phyloP scores from a whole-genome alignment of 2,113 vertebrate species.

The Anguilla rostrata region DNA sequence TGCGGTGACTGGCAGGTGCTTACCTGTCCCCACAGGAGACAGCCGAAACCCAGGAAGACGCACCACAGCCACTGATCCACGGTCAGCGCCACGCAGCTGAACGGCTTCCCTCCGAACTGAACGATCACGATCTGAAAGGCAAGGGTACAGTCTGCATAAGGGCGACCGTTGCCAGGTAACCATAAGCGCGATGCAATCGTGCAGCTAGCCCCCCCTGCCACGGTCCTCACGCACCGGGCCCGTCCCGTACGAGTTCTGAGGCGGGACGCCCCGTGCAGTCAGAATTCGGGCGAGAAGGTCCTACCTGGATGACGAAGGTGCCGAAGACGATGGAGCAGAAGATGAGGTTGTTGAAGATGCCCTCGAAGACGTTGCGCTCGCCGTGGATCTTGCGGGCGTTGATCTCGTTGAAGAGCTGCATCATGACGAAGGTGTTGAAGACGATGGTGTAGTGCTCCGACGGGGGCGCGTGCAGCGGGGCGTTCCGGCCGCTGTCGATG shows the following conservation, averaged over 20 bases:
- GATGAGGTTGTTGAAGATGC: conserved; percentile 96
- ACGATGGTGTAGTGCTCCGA: conserved; percentile 98
- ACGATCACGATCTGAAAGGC: conserved; percentile 87
- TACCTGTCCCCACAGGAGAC: conserved; percentile 98
- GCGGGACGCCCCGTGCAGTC: neutral
- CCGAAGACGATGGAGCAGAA: conserved; percentile 97
- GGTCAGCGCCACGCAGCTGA: conserved; percentile 89
- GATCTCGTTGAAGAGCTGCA: conserved; percentile 99
- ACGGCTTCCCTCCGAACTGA: conserved; percentile 96
- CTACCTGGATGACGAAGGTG: conserved; percentile 94
- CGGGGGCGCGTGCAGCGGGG: conserved; percentile 89
- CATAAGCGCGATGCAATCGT: conserved; percentile 11
- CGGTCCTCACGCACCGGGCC: too few relatives aligned
- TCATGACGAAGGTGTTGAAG: conserved; percentile 97
- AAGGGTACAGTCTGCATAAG: neutral
- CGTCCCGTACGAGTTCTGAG: neutral
- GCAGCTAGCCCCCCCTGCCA: neutral
- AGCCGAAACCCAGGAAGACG: conserved; percentile 92
- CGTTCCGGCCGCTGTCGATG: conserved; percentile 90
- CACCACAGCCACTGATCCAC: conserved; percentile 98
- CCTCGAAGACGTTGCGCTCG: conserved; percentile 97
- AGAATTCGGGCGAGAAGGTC: conserved; percentile 4
- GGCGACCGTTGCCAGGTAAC: neutral
- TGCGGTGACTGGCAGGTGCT: conserved; percentile 25
- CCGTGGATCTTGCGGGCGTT: conserved; percentile 98